Conservation (phyloP, 2,888 invertebrate genomes). For the Parnassius orleans region DNA sequence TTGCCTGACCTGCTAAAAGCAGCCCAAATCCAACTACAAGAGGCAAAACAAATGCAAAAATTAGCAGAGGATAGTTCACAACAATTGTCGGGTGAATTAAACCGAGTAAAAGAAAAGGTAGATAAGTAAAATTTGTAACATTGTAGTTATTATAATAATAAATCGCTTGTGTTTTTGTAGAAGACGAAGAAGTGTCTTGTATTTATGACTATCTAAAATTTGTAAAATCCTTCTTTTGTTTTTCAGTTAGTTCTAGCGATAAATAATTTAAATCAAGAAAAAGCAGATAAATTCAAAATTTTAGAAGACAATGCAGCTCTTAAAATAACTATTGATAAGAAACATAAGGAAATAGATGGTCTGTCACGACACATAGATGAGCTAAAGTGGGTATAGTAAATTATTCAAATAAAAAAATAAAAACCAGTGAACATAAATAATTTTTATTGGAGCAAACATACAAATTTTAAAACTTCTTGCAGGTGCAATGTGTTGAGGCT, state of each 20-base stretch:
- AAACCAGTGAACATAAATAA: neutral
- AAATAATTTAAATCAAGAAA: conserved; percentile 57
- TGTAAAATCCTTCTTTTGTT: neutral
- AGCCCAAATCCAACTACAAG: conserved; percentile 66
- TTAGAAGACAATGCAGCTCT: conserved; percentile 49
- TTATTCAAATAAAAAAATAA: neutral
- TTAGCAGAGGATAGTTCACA: conserved; percentile 63
- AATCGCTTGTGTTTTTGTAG: no score
- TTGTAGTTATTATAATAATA: no score
- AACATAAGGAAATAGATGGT: conserved; percentile 48
- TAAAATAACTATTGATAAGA: conserved; percentile 43
- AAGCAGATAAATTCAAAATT: conserved; percentile 47
- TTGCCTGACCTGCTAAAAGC: conserved; percentile 66
- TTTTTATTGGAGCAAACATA: no score
- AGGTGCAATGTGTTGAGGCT: conserved; percentile 52
- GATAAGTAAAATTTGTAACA: neutral
- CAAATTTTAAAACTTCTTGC: conserved; percentile 9
- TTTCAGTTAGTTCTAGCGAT: conserved; percentile 55
- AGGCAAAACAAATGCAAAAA: conserved; percentile 63
- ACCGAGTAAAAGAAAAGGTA: conserved; percentile 68
- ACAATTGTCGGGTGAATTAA: conserved; percentile 58
- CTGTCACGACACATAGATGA: conserved; percentile 47
- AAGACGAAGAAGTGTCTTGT: no score
- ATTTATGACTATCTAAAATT: no score
- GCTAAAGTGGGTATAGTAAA: conserved; percentile 46